These are phyloP conservation scores for Cremastinae sp. DNA, from an alignment of 2,888 invertebrate genomes.

Conservation along the genomic window DNA sequence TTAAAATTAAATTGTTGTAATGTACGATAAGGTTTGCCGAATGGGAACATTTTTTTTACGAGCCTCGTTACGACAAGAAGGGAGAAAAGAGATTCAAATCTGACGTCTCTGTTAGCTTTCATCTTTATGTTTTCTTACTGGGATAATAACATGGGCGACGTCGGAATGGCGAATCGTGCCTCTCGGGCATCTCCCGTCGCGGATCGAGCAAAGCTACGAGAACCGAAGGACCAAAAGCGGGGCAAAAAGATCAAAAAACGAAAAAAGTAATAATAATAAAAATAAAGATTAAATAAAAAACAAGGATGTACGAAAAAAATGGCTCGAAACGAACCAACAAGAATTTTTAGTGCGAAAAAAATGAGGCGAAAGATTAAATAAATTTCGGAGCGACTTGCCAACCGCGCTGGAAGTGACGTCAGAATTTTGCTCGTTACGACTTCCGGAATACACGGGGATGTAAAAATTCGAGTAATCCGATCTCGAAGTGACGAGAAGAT, in stretches of 20 bases:
- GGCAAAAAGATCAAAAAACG: slow-evolving; percentile 5
- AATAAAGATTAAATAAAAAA: not conserved
- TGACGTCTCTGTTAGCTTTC: slow-evolving; percentile 38
- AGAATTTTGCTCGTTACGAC: slow-evolving; percentile 1
- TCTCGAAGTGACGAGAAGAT: slow-evolving; percentile 21
- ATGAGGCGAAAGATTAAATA: slow-evolving; percentile 18
- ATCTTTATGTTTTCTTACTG: slow-evolving; percentile 37
- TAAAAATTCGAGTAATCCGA: slow-evolving; percentile 33
- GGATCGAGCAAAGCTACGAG: not conserved
- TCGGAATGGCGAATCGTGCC: slow-evolving; percentile 15
- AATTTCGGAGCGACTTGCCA: slow-evolving; percentile 24
- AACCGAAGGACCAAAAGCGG: not conserved
- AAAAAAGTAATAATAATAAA: not conserved
- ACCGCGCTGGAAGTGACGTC: not conserved
- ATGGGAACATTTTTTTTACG: too few relatives aligned
- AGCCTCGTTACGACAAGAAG: not conserved
- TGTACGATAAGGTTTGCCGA: too few relatives aligned
- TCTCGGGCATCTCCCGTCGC: not conserved
- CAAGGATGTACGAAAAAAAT: too few relatives aligned
- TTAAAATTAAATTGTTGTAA: too few relatives aligned
- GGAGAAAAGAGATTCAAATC: not conserved
- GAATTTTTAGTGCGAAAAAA: slow-evolving; percentile 21
- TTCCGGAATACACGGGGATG: too few relatives aligned
- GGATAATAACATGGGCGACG: slow-evolving; percentile 29
- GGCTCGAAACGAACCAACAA: not conserved